Base-by-base conservation (phyloP, 1,140 invertebrate genomes). In the Drosophila subobscura region DNA sequence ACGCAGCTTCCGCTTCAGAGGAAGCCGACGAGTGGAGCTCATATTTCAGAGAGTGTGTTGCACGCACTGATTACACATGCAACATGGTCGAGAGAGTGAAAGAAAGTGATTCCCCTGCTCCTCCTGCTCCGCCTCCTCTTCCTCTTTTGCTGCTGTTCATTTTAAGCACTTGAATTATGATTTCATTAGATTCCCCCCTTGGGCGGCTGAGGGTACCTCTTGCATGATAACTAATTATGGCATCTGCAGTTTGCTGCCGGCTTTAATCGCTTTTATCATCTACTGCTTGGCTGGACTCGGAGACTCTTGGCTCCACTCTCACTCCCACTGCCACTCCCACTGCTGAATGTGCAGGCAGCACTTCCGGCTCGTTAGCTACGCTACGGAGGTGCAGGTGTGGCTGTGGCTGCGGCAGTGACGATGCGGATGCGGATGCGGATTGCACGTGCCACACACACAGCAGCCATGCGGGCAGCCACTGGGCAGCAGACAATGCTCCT, bases 281-380 rank as follows among this genome's bases (percentile, higher is more conserved):
- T 63, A 59, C 45, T 58, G 60, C 54, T 41, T 59, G 51, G 58
- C 63, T 52, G 50, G 41, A 47, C 45, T 52, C 47, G 41, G 41
- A 42, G 44, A 53, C 54, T 60, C 50, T 64, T 27, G 49, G 58
- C 58, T 45, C 16, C 16, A 20, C 42, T 37, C 16, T 27, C 44
- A 14, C 78, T 65, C n/a, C n/a, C n/a, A n/a, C n/a, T n/a, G n/a
- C 16, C 16, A 20, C 42, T 37, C 16, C 37, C 44, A 14, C 78
- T 65, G 27, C 29, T 8, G 84, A 85, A 75, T 86, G 81, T 86
- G 83, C 81, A 86, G 81, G 83, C 81, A 86, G 81, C 74, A 88
- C 79, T 85, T 85, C 81, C 83, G 81, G 83, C 83, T 85, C 81
- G 83, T 85, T 85, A 85, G 72, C 61, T 86, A 49, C 50, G 23